phyloP scores from a whole-genome alignment of 2,113 vertebrate species.

The Microcebus tavaratra region DNA sequence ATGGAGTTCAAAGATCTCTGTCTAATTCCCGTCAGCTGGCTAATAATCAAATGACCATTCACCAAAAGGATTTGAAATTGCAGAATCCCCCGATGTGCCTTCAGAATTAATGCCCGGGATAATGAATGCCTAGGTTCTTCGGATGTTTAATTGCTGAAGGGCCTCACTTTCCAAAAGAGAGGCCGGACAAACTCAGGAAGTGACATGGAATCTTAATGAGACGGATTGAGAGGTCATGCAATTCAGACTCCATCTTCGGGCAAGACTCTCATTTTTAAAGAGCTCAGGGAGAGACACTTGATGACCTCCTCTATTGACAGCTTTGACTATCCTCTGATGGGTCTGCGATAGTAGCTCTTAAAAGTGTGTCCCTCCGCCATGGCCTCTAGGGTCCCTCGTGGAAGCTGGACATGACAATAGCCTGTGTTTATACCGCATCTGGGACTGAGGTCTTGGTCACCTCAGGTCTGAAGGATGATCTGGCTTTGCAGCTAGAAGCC shows the following conservation, averaged over 20 bases:
- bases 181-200: slow-evolving; percentile 40
- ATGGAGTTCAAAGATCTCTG: slow-evolving; percentile 52
- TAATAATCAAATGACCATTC: slow-evolving; percentile 69
- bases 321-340: slow-evolving; percentile 37
- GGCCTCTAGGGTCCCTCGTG: background rate
- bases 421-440: background rate
- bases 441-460: background rate
- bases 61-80: slow-evolving; percentile 66
- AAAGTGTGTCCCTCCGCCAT: background rate
- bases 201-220: slow-evolving; percentile 64
- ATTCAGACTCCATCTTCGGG: slow-evolving; percentile 57
- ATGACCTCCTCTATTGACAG: slow-evolving; percentile 6
- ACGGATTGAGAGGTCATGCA: slow-evolving; percentile 13
- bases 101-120: slow-evolving; percentile 66
- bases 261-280: slow-evolving; percentile 25
- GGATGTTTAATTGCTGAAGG: slow-evolving; percentile 70
- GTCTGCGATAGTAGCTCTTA: background rate
- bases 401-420: background rate
- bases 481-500: background rate
- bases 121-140: slow-evolving; percentile 64
- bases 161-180: slow-evolving; percentile 48
- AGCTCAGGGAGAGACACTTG: background rate
- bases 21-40: slow-evolving; percentile 41
- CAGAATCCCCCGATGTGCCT: slow-evolving; percentile 58
- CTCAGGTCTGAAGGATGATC: background rate